These are phyloP conservation scores for Teleogryllus oceanicus DNA, from an alignment of 2,888 invertebrate genomes.

Conservation along the genomic window DNA sequence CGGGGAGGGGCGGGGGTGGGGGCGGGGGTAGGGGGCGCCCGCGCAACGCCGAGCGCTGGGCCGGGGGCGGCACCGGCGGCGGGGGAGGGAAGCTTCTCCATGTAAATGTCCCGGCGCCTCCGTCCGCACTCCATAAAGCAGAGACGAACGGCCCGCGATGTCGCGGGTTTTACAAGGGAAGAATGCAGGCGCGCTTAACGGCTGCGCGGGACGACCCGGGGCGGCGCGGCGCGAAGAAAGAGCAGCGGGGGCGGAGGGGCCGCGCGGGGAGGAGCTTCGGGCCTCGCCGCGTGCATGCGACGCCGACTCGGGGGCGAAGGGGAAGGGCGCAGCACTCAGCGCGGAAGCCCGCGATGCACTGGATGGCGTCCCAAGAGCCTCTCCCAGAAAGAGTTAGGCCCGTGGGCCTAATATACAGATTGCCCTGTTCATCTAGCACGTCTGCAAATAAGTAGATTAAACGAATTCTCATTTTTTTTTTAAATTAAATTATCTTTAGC, in stretches of 20 bases:
- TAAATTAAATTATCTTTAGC: too few species aligned
- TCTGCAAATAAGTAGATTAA: too few species aligned
- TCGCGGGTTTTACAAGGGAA: conserved; percentile 9
- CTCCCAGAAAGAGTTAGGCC: too few species aligned
- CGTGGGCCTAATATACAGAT: too few species aligned
- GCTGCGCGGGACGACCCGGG: neutral
- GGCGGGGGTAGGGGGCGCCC: neutral
- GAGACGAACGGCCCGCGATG: conserved; percentile 7
- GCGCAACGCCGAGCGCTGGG: too few species aligned
- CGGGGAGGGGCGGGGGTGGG: neutral
- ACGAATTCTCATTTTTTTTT: too few species aligned
- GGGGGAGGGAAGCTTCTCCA: neutral
- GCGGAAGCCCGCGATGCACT: neutral
- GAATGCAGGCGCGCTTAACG: conserved; percentile 1
- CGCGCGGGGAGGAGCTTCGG: neutral
- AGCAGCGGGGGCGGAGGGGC: neutral
- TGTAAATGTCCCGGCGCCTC: neutral
- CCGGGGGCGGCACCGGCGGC: neutral
- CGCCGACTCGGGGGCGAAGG: neutral
- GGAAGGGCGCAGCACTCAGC: neutral
- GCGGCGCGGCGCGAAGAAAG: too few species aligned
- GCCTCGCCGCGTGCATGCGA: neutral
- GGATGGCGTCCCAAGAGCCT: too few species aligned
- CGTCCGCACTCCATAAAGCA: conserved; percentile 9
- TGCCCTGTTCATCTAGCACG: too few species aligned